These are phyloP conservation scores for Pteria penguin DNA, from an alignment of 2,888 invertebrate genomes.

Conservation along the genomic window DNA sequence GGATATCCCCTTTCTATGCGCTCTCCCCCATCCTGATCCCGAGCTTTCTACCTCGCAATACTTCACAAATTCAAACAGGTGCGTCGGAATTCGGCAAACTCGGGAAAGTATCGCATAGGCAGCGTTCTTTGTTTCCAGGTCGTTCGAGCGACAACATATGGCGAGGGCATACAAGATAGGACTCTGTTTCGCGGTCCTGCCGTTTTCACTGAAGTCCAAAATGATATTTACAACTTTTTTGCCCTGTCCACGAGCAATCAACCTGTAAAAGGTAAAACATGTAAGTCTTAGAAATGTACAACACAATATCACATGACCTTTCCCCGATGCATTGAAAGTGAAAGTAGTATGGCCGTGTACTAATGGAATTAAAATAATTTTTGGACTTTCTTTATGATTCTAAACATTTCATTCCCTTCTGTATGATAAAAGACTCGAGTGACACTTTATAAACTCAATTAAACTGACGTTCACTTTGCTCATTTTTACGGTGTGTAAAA, in stretches of 20 bases:
- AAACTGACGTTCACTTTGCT: too few relatives aligned
- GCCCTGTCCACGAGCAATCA: conserved; percentile 75
- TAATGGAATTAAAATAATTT: too few relatives aligned
- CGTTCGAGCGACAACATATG: conserved; percentile 82
- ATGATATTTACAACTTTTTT: conserved; percentile 73
- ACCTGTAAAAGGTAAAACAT: too few relatives aligned
- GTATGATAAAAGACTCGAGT: too few relatives aligned
- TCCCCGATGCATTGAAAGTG: too few relatives aligned
- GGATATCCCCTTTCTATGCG: conserved; percentile 84
- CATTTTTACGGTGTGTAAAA: too few relatives aligned
- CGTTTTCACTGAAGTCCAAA: conserved; percentile 71
- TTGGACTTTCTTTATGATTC: too few relatives aligned
- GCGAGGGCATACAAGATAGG: conserved; percentile 84
- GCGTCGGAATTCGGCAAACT: conserved; percentile 84
- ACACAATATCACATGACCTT: too few relatives aligned
- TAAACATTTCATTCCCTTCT: too few relatives aligned
- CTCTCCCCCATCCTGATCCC: conserved; percentile 83
- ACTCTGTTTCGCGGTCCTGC: conserved; percentile 79
- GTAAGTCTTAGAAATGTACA: too few relatives aligned
- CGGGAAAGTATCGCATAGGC: conserved; percentile 83
- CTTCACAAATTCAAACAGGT: conserved; percentile 85
- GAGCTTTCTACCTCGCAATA: conserved; percentile 82
- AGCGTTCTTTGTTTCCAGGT: conserved; percentile 81
- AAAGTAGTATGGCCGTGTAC: too few relatives aligned
- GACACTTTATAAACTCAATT: too few relatives aligned